A percentile compares a stretch with the other conserved stretches of the same genome.
Conservation (phyloP, 2,113 vertebrate species). For the Petromus typicus region DNA sequence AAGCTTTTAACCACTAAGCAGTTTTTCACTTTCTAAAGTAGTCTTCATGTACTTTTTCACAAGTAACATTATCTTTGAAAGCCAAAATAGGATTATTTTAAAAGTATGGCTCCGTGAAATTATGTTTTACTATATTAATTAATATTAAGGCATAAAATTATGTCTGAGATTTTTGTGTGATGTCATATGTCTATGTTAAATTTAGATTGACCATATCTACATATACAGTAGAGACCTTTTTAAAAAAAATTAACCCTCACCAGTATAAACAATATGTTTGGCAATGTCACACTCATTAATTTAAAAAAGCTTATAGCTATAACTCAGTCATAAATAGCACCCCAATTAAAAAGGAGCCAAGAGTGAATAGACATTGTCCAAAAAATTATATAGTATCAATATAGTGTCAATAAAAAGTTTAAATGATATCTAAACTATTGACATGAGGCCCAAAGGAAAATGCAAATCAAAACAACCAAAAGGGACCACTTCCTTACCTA, state of each 20-base stretch:
- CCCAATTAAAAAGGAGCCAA: slow-evolving; percentile 13
- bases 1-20: slow-evolving; percentile 38
- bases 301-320: background rate
- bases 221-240: background rate
- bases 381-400: too few relatives aligned
- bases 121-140: background rate
- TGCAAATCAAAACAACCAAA: background rate
- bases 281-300: background rate
- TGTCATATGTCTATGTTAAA: background rate
- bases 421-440: background rate
- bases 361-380: background rate
- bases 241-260: background rate
- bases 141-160: background rate
- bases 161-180: background rate
- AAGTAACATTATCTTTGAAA: slow-evolving; percentile 18
- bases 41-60: background rate
- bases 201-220: background rate
- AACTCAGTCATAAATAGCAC: slow-evolving; percentile 29
- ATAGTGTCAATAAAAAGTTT: background rate
- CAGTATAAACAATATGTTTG: background rate
- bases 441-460: background rate
- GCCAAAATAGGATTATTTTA: slow-evolving; percentile 31
- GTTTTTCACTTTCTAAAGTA: slow-evolving; percentile 48
- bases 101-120: slow-evolving; percentile 47
- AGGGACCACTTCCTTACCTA: fast-evolving